phyloP scores from a whole-genome alignment of 1,140 invertebrate genomes.

The Bombus confusus region DNA sequence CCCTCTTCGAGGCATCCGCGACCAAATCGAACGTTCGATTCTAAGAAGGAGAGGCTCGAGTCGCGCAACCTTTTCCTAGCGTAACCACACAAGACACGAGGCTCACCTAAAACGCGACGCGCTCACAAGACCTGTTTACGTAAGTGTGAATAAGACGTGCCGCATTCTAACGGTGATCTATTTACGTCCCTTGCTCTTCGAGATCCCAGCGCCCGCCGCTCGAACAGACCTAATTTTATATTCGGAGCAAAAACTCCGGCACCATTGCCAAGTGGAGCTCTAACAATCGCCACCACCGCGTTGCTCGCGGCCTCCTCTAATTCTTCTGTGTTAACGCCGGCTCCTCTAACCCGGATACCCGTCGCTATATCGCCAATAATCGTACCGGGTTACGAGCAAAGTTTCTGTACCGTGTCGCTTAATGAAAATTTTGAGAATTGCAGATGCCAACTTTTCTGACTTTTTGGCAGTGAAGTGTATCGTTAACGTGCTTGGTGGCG shows the following conservation, averaged over 20 bases:
- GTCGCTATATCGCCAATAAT: neutral
- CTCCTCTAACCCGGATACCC: slow-evolving; percentile 18
- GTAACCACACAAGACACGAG: neutral
- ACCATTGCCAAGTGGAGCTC: slow-evolving; percentile 67
- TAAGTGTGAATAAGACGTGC: slow-evolving; percentile 68
- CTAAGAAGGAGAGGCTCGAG: neutral
- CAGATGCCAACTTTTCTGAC: too few species aligned
- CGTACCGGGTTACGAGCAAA: neutral
- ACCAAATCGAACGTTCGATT: slow-evolving; percentile 3
- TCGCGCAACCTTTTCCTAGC: neutral
- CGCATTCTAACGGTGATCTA: slow-evolving; percentile 70
- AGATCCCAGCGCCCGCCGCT: slow-evolving; percentile 56
- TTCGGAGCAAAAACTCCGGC: slow-evolving; percentile 68
- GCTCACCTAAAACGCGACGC: slow-evolving; percentile 35
- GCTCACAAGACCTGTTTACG: slow-evolving; percentile 67
- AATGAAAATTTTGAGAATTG: too few species aligned
- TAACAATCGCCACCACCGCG: slow-evolving; percentile 45
- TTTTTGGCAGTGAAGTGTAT: too few species aligned
- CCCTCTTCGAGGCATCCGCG: neutral
- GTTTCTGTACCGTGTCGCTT: neutral
- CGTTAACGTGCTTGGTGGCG: too few species aligned
- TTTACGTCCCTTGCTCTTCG: slow-evolving; percentile 62
- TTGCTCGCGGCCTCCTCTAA: neutral
- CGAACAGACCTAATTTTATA: slow-evolving; percentile 70
- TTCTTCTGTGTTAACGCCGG: neutral